Base-by-base conservation (phyloP, 2,888 invertebrate species). In the Lomographa bimaculata region DNA sequence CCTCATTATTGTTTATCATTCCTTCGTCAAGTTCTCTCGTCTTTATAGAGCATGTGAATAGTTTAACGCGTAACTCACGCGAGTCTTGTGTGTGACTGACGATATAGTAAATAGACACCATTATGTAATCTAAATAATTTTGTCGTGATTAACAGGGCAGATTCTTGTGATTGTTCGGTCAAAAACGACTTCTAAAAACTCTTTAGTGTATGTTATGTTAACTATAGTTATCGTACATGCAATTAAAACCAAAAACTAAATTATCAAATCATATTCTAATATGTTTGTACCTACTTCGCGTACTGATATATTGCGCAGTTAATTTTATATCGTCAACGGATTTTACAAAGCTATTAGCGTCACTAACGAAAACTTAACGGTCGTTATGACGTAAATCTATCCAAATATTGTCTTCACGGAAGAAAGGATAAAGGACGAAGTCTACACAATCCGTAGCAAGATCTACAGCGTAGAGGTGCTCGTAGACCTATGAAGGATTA, bases 1-100 rank as follows among this genome's bases (percentile, higher is more conserved):
- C 37, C 33, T 39, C 42, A 33, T 42, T 47, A 38, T 39, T 51
- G 41, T 48, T 49, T 53, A 52, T 41, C 33, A 33, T 40, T 30
- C 37, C 24, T 35, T n/a, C n/a, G n/a, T 40, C 17, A 35, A 43
- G 26, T 42, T 9, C 34, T 21, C 25, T 44, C 18, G 18, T 19
- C 14, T 39, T 14, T 27, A 8, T 10, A 35, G 34, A 47, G 16
- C 27, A 38, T 40, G 39, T 33, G 29, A 38, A 43, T 27, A 33
- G 39, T 40, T 21, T 51, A 36, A 43, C 40, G 32, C 42, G 35
- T 34, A 24, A 29, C 45, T 44, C 46, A 48, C 48, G 44, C 44
- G 36, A 36, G 7, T 6, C 5, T 7, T 32, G 29, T 40, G 43
- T 37, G 36, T 32, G 37, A 30, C 35, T 33, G 43, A 41, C 30